Evolutionary conservation across 2,113 vertebrate species (phyloP), one percentile per base, ranked within the genome.

Genomic region (Marcusenius ussheri): DNA sequence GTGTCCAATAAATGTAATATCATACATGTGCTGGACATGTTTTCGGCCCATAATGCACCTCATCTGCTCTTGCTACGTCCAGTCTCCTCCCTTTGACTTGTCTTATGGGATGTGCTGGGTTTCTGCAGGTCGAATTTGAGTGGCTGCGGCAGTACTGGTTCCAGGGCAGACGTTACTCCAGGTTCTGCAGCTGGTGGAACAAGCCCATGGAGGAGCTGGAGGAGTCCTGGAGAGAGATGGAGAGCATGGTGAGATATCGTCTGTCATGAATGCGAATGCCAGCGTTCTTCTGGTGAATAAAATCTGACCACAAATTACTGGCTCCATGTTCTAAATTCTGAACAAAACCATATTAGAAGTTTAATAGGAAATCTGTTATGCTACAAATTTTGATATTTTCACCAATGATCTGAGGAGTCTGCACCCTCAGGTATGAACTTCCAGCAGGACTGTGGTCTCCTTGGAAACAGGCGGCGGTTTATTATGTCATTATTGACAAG

Each of bases 121-220:
- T n/a, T 45, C 39, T 89, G 47, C 50, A 89, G 89, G 89, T 89
- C 1, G 89, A 89, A n/a, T 89, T 89, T 45, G 86, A 80, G 90
- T 89, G 89, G 89, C 66, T 87, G 47, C 86, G 98, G 58, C 98
- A 99, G 94, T 99, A 98, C 92, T 99, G 98, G 98, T 99, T 99
- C 95, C 98, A 99, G 96, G 98, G 98, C 90, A 97, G 94, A 90
- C 96, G 98, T 8, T 98, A 97, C 90, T 93, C 94, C 91, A 97
- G 97, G 42, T 99, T 96, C 93, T 98, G 96, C 89, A 97, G 98
- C 90, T 99, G 98, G 97, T 99, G 98, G 98, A 95, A 93, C 91
- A 93, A 96, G 89, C 98, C 98, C 27, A 98, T 99, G 96, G 94
- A 96, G 92, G 93, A 95, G 70, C 92, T 99, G 93, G 98, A 99